Evolutionary conservation across 2,888 invertebrate genomes (phyloP).

Genomic region (Pammene aurita): DNA sequence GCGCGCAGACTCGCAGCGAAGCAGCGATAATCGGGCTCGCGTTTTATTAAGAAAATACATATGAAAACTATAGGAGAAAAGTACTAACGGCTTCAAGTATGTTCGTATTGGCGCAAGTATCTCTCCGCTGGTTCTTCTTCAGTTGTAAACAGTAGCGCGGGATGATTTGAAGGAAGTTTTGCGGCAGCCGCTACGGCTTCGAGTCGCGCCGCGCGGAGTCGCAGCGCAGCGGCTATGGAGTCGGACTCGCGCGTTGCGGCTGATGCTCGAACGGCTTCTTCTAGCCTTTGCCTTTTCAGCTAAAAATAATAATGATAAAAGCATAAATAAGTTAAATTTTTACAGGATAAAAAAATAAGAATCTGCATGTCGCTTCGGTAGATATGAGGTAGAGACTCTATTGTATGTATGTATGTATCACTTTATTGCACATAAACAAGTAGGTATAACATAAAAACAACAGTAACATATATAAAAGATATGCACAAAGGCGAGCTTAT

Average conservation of each 20-base stretch:
- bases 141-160: conserved; percentile 56
- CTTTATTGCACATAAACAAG: too few relatives aligned
- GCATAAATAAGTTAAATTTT: neutral
- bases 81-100: conserved; percentile 45
- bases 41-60: too few relatives aligned
- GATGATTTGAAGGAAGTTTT: conserved; percentile 60
- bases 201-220: conserved; percentile 66
- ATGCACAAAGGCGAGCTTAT: too few relatives aligned
- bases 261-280: conserved; percentile 62
- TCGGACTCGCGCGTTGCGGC: conserved; percentile 53
- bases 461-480: too few relatives aligned
- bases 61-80: neutral
- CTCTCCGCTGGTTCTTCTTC: conserved; percentile 60
- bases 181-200: conserved; percentile 60
- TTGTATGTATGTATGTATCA: too few relatives aligned
- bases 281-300: conserved; percentile 69
- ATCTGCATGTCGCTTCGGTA: too few relatives aligned
- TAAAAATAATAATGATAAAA: conserved; percentile 43
- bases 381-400: too few relatives aligned
- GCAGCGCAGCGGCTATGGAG: conserved; percentile 58
- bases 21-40: too few relatives aligned
- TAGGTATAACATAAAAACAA: too few relatives aligned
- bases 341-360: too few relatives aligned
- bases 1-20: too few relatives aligned
- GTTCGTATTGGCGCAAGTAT: conserved; percentile 55